Evolutionary conservation across 2,113 vertebrate species (phyloP).

Genomic region (Poecile atricapillus): DNA sequence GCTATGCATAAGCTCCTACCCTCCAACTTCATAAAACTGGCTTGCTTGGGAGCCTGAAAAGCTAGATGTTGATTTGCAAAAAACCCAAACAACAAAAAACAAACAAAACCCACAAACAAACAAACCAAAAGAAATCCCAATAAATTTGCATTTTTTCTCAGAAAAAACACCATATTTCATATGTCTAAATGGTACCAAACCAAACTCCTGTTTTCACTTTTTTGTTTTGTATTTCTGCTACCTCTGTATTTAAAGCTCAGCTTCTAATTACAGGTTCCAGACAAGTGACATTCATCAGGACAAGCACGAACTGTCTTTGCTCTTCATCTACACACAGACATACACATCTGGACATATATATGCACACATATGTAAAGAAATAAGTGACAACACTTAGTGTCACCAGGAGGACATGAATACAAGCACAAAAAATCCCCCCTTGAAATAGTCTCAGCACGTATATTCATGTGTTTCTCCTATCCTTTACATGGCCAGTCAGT

Average conservation of each 20-base stretch:
- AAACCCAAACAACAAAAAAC: background rate
- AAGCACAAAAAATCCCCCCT: background rate
- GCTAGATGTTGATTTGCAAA: background rate
- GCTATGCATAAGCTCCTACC: background rate
- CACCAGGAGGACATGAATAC: background rate
- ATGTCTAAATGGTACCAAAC: background rate
- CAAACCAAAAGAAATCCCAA: background rate
- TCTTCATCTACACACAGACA: background rate
- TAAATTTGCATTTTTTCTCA: background rate
- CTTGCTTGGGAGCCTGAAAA: background rate
- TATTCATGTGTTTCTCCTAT: background rate
- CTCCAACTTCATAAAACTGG: background rate
- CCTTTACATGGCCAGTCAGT: background rate
- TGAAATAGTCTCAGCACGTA: background rate
- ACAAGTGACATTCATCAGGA: background rate
- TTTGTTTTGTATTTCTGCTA: background rate
- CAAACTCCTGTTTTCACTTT: background rate
- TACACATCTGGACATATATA: rapidly evolving
- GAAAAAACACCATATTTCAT: background rate
- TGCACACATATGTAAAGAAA: background rate
- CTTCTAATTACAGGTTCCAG: background rate
- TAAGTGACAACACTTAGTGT: background rate
- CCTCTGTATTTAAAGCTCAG: background rate
- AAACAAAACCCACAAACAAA: background rate
- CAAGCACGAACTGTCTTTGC: background rate